phyloP scores from a whole-genome alignment of 1,140 invertebrate species.

The Stenopsyche tienmushanensis region DNA sequence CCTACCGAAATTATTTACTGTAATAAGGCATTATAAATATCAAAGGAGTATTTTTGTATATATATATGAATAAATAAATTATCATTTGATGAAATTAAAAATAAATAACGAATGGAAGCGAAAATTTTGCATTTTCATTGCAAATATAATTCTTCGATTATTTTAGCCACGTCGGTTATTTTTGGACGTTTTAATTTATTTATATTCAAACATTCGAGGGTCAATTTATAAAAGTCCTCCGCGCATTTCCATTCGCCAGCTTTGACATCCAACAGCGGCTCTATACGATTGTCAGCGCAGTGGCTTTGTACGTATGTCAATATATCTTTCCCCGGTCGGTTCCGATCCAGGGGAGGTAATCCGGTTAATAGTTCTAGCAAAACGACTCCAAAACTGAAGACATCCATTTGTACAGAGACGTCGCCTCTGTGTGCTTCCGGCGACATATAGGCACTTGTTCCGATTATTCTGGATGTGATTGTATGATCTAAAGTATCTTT shows the following conservation, averaged over 20 bases:
- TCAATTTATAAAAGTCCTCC: constrained; percentile 44
- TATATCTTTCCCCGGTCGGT: constrained; percentile 56
- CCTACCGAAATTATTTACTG: too few relatives aligned
- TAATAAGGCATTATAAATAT: too few relatives aligned
- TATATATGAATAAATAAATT: too few relatives aligned
- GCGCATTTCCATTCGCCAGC: constrained; percentile 46
- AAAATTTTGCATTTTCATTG: too few relatives aligned
- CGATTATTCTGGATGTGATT: constrained; percentile 60
- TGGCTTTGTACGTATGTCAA: constrained; percentile 48
- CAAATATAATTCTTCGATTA: too few relatives aligned
- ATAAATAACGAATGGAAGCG: too few relatives aligned
- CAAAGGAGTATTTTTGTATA: too few relatives aligned
- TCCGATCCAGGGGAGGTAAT: constrained; percentile 60
- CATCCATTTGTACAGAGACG: constrained; percentile 72
- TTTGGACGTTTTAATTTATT: constrained; percentile 48
- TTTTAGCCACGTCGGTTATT: constrained; percentile 39
- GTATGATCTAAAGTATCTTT: constrained; percentile 56
- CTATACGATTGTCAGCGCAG: constrained; percentile 44
- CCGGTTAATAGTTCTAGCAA: constrained; percentile 70
- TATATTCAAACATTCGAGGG: constrained; percentile 47
- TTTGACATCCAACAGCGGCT: constrained; percentile 41
- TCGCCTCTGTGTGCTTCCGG: constrained; percentile 71
- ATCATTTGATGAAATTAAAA: too few relatives aligned
- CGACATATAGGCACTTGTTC: constrained; percentile 75
- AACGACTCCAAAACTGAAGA: constrained; percentile 79